A percentile compares a stretch with the other conserved stretches of the same genome.
Conservation (phyloP, 2,113 vertebrate species). For the Gavialis gangeticus region DNA sequence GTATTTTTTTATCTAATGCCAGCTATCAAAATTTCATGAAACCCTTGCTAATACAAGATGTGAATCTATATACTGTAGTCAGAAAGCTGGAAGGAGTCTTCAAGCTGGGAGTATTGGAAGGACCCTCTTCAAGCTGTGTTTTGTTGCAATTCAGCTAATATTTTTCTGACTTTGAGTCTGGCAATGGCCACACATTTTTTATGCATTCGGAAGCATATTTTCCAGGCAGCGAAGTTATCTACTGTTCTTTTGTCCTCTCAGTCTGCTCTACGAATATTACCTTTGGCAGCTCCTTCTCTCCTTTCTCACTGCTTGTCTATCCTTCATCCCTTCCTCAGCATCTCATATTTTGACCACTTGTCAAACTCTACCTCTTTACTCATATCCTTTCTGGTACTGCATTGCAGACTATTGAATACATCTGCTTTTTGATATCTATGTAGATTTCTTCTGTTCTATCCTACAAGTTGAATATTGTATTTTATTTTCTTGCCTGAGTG, state of each 20-base stretch:
- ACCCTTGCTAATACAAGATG: neutral
- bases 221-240: neutral
- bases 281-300: neutral
- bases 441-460: too few relatives aligned
- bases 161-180: neutral
- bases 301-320: too few relatives aligned
- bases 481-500: too few relatives aligned
- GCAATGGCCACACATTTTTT: neutral
- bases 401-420: too few relatives aligned
- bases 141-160: neutral
- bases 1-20: neutral
- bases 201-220: neutral
- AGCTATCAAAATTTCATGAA: slow-evolving; percentile 3
- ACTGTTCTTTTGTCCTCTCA: neutral
- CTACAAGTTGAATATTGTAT: too few relatives aligned
- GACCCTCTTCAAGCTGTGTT: neutral
- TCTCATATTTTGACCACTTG: neutral
- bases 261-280: neutral
- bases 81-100: neutral
- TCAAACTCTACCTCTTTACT: too few relatives aligned
- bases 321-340: neutral
- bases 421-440: too few relatives aligned
- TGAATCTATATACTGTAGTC: neutral
- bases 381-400: too few relatives aligned
- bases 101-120: neutral